Evolutionary conservation across 2,797 vertebrate genomes (phyloP).

Genomic region (Microchirus variegatus): DNA sequence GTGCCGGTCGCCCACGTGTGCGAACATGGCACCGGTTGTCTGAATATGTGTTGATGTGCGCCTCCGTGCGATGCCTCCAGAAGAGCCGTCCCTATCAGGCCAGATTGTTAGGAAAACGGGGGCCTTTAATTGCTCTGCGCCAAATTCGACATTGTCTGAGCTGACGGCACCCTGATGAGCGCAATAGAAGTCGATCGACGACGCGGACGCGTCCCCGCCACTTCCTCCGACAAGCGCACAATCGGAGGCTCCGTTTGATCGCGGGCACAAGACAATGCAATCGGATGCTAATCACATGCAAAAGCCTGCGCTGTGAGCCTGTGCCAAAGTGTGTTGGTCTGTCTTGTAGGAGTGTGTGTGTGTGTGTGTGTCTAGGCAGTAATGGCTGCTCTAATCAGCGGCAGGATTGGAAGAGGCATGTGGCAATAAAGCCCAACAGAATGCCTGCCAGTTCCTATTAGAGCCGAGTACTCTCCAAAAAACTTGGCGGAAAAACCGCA

Average conservation of each 20-base stretch:
- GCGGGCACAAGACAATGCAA: constrained; percentile 51
- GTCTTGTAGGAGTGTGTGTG: constrained; percentile 20
- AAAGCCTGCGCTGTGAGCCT: constrained; percentile 52
- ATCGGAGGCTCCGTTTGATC: constrained; percentile 58
- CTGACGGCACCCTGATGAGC: constrained; percentile 61
- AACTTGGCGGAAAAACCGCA: constrained; percentile 15
- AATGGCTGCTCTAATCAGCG: constrained; percentile 68
- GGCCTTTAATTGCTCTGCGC: constrained; percentile 69
- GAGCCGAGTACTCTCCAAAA: constrained; percentile 38
- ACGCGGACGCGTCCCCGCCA: constrained; percentile 44
- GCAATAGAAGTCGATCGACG: constrained; percentile 43
- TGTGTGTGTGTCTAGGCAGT: constrained; percentile 30
- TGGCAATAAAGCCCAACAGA: constrained; percentile 74
- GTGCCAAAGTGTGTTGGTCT: constrained; percentile 54
- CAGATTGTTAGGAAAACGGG: constrained; percentile 36
- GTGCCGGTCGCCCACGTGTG: constrained; percentile 12
- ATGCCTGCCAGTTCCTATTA: constrained; percentile 71
- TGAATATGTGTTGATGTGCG: constrained; percentile 19
- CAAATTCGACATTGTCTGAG: constrained; percentile 67
- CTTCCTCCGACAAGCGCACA: constrained; percentile 61
- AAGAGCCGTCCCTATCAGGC: constrained; percentile 46
- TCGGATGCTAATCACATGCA: constrained; percentile 73
- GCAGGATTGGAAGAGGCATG: constrained; percentile 73
- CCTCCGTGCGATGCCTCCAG: constrained; percentile 4
- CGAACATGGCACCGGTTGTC: background rate